Conservation (phyloP, 1,140 invertebrate species). For the Holcopasites calliopsidis region DNA sequence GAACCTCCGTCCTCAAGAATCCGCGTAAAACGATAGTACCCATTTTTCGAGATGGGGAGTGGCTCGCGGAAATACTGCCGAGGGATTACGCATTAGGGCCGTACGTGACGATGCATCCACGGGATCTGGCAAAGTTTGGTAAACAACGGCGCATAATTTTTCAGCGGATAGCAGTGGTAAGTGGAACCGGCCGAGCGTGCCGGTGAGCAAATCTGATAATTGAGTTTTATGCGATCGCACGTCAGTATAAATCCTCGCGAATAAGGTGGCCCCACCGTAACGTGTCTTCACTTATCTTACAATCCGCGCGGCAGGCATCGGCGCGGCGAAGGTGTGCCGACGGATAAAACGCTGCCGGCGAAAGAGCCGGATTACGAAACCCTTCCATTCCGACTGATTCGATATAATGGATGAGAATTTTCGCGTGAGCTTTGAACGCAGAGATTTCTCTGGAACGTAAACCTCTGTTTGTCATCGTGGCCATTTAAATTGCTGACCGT, state of each 20-base stretch:
- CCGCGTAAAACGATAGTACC: background rate
- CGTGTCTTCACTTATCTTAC: slow-evolving; percentile 62
- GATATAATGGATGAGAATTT: background rate
- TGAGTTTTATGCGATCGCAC: slow-evolving; percentile 72
- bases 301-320: slow-evolving; percentile 23
- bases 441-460: slow-evolving; percentile 7
- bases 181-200: slow-evolving; percentile 24
- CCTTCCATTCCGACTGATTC: slow-evolving; percentile 9
- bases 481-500: slow-evolving; percentile 48
- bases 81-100: slow-evolving; percentile 43
- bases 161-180: slow-evolving; percentile 30
- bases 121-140: slow-evolving; percentile 5
- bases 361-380: slow-evolving; percentile 1
- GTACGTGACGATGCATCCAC: slow-evolving; percentile 55
- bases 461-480: background rate
- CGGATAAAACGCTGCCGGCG: slow-evolving; percentile 12
- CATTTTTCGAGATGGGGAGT: slow-evolving; percentile 32
- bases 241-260: slow-evolving; percentile 66
- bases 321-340: background rate
- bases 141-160: slow-evolving; percentile 60
- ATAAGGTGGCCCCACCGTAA: slow-evolving; percentile 46
- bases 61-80: background rate
- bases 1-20: background rate
- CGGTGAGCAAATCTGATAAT: slow-evolving; percentile 65
- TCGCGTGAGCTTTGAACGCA: slow-evolving; percentile 12